Percentiles rank a stretch among this genome's conserved stretches.
phyloP scores from a whole-genome alignment of 2,113 vertebrate genomes.

The Ascaphus truei region DNA sequence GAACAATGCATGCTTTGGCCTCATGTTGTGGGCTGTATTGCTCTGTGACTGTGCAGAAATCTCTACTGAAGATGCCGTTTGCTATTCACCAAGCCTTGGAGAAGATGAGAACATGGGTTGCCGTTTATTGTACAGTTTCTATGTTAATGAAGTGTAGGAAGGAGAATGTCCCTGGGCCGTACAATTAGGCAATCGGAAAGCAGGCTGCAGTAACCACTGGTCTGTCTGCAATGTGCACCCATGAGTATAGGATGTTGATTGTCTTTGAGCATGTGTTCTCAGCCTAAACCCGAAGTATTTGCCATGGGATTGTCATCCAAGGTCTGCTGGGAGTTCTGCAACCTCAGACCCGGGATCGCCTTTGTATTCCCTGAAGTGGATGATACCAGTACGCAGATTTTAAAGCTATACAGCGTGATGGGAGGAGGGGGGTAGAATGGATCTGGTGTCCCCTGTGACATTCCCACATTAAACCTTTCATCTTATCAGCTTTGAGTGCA shows the following conservation, averaged over 20 bases:
- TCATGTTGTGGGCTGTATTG: too few species aligned
- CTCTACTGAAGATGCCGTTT: too few species aligned
- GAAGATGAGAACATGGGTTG: too few species aligned
- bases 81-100: too few species aligned
- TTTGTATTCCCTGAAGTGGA: slow-evolving; percentile 24
- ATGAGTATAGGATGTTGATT: slow-evolving; percentile 2
- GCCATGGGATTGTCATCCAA: not conserved
- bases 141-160: too few species aligned
- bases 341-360: slow-evolving; percentile 6
- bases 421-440: not conserved
- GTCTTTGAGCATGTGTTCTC: not conserved
- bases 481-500: not conserved
- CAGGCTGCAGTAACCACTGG: too few species aligned
- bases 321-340: too few species aligned
- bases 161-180: too few species aligned
- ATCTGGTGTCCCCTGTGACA: not conserved
- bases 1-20: too few species aligned
- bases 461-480: not conserved
- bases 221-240: not conserved
- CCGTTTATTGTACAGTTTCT: too few species aligned
- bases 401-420: slow-evolving; percentile 11
- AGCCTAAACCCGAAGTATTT: not conserved
- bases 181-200: too few species aligned
- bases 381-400: not conserved
- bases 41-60: too few species aligned